Percentiles rank a stretch among this genome's conserved stretches.
phyloP scores from a whole-genome alignment of 1,140 invertebrate genomes.

The Laupala kohalensis region DNA sequence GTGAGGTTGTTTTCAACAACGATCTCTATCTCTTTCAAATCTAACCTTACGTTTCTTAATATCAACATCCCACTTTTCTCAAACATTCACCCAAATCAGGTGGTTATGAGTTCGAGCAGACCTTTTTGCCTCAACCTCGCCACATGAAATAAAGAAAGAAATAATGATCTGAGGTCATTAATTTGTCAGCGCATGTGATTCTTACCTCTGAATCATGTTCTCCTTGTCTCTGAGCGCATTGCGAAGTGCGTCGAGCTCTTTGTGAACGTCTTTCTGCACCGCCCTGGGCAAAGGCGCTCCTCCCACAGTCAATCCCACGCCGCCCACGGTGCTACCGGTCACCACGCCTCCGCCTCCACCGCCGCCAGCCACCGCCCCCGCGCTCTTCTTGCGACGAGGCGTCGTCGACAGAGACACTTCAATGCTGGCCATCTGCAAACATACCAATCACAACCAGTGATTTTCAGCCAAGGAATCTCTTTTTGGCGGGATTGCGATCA shows the following conservation, averaged over 20 bases:
- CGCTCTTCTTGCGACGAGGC: conserved; percentile 34
- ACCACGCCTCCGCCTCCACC: conserved; percentile 24
- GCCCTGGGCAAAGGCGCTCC: conserved; percentile 7
- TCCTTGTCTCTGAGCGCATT: conserved; percentile 65
- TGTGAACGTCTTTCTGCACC: conserved; percentile 27
- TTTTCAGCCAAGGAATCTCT: not conserved
- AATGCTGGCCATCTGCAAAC: conserved; percentile 68
- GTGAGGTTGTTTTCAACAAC: too few relatives aligned
- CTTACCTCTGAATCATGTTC: conserved; percentile 58
- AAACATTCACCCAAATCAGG: too few relatives aligned
- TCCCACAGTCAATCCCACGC: conserved; percentile 3
- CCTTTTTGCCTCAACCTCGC: too few relatives aligned
- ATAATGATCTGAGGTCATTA: too few relatives aligned
- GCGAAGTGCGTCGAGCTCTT: conserved; percentile 55
- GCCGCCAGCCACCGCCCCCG: conserved; percentile 39
- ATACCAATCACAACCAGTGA: not conserved
- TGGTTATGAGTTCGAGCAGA: too few relatives aligned
- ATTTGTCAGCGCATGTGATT: too few relatives aligned
- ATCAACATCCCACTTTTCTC: too few relatives aligned
- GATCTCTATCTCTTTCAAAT: too few relatives aligned
- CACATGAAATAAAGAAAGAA: too few relatives aligned
- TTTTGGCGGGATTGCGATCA: not conserved
- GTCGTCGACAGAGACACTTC: conserved; percentile 63
- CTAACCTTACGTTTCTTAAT: too few relatives aligned
- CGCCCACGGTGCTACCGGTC: conserved; percentile 8